Percentiles rank a stretch among this genome's conserved stretches.
Evolutionary conservation across 2,113 vertebrate genomes (phyloP).

Genomic region (Campylorhamphus procurvoides): DNA sequence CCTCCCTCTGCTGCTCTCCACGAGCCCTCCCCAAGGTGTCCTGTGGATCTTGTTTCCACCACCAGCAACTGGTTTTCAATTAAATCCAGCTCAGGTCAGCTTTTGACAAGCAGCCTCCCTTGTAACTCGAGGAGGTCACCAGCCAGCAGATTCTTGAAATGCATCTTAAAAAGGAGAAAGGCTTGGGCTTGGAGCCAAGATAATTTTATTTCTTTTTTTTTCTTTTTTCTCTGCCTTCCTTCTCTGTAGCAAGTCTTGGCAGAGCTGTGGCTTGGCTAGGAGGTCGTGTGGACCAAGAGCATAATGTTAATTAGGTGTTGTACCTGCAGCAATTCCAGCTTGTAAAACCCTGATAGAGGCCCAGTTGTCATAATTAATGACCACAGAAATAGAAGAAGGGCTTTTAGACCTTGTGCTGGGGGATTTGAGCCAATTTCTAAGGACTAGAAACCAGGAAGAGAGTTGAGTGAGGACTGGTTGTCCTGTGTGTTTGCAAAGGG

Average conservation of each 20-base stretch:
- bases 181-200: neutral
- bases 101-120: constrained; percentile 42
- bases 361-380: neutral
- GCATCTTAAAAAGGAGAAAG: neutral
- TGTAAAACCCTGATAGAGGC: neutral
- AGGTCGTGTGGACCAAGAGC: neutral
- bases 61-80: neutral
- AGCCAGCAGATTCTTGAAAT: constrained; percentile 10
- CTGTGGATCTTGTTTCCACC: neutral
- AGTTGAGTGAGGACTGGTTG: neutral
- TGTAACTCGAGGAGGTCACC: constrained; percentile 21
- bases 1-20: neutral
- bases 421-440: neutral
- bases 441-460: neutral
- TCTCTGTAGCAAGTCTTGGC: neutral
- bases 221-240: neutral
- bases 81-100: constrained; percentile 52
- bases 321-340: neutral
- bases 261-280: neutral
- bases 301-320: neutral
- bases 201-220: neutral
- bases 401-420: neutral
- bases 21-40: constrained; percentile 5
- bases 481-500: neutral
- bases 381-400: neutral